phyloP scores from a whole-genome alignment of 2,888 invertebrate genomes.

The Lobophora halterata region DNA sequence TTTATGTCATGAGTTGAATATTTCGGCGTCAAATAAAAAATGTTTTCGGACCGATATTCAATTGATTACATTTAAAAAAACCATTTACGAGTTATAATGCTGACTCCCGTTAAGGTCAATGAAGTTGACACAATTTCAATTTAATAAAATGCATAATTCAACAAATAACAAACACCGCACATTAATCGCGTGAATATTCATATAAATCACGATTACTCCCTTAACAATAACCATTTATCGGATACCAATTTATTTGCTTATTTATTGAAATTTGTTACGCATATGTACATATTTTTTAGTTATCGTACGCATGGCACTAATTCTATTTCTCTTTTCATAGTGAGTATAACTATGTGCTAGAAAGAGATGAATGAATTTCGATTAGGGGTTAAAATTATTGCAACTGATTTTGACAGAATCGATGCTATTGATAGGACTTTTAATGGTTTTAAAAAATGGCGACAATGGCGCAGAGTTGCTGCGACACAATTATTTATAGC shows the following conservation, averaged over 20 bases:
- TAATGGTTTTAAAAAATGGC: slow-evolving; percentile 77
- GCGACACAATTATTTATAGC: slow-evolving; percentile 70
- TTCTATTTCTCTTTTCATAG: slow-evolving; percentile 50
- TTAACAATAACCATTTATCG: slow-evolving; percentile 73
- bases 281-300: slow-evolving; percentile 56
- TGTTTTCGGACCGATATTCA: too few species aligned
- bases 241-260: slow-evolving; percentile 76
- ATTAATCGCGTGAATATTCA: slow-evolving; percentile 75
- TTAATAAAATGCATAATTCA: slow-evolving; percentile 46
- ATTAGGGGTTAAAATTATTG: slow-evolving; percentile 47
- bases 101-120: slow-evolving; percentile 39
- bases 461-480: slow-evolving; percentile 67
- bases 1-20: too few species aligned
- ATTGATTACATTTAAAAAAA: too few species aligned
- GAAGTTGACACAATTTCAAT: slow-evolving; percentile 49
- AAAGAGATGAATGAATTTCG: slow-evolving; percentile 48
- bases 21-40: too few species aligned
- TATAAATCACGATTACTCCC: slow-evolving; percentile 74
- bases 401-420: slow-evolving; percentile 66
- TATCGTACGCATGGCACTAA: slow-evolving; percentile 44
- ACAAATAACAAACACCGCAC: slow-evolving; percentile 49
- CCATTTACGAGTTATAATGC: slow-evolving; percentile 40
- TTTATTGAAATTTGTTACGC: slow-evolving; percentile 78
- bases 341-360: slow-evolving; percentile 37
- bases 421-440: slow-evolving; percentile 74